Evolutionary conservation across 2,888 invertebrate species (phyloP), one percentile per base, ranked within the genome.

Genomic region (Sympetrum striolatum): DNA sequence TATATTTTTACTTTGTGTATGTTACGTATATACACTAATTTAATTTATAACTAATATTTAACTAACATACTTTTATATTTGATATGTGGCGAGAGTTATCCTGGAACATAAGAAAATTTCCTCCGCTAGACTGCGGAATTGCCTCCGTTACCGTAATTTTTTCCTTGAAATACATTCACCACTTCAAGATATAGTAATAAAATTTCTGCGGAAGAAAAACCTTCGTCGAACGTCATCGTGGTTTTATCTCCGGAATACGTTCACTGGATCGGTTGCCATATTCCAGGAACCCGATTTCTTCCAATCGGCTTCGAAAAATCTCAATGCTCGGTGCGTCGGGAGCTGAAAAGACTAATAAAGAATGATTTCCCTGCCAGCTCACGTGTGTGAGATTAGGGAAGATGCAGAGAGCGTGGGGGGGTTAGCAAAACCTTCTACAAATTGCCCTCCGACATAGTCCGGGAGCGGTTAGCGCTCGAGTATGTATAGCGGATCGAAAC

Each of bases 381-480:
- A 31, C 60, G 12, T 37, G 86, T 31, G 37, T 60, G 60, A 86
- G 86, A 60, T 86, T 60, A n/a, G 58, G 25, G 15, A 60, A 86
- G 86, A 18, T n/a, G 15, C 31, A 18, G 58, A 64, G 6, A 6
- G 35, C 25, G 25, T 22, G 60, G 64, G 60, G 58, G 37, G 86
- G 37, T n/a, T n/a, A 31, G 86, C 35, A 82, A 60, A 60, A 86
- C 60, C 86, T 8, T 35, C 58, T 37, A 86, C 60, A 86, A 86
- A 86, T 86, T 60, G 86, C 86, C 60, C 37, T 15, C 86, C 60
- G 60, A 82, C 82, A 58, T 82, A 53, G 58, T 60, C 86, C 86
- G 35, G 86, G 86, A 86, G 86, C 86, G 37, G 64, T 82, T 82
- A 58, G 22, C 35, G 82, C 18, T 82, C 35, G 37, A 8, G 15